These are phyloP conservation scores for Eueides isabella DNA, from an alignment of 1,140 invertebrate species.

Conservation along the genomic window DNA sequence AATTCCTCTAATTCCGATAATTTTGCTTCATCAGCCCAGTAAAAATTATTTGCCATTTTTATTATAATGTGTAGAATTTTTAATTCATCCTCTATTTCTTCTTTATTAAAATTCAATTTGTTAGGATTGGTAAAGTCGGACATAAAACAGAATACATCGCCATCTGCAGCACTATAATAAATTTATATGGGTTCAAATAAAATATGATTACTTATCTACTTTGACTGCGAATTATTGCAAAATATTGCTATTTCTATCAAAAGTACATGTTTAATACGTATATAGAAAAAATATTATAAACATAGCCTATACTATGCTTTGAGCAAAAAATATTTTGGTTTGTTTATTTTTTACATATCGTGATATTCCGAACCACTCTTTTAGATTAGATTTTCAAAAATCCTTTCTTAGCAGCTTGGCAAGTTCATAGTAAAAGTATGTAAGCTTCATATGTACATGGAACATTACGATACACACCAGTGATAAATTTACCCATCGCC, in stretches of 20 bases:
- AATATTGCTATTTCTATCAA: background rate
- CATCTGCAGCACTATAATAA: slow-evolving; percentile 60
- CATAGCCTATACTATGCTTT: background rate
- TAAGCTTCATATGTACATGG: too few relatives aligned
- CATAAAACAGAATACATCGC: slow-evolving; percentile 66
- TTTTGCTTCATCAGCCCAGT: slow-evolving; percentile 30
- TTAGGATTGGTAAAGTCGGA: slow-evolving; percentile 68
- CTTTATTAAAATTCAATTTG: slow-evolving; percentile 45
- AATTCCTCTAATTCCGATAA: slow-evolving; percentile 22
- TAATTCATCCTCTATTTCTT: slow-evolving; percentile 51
- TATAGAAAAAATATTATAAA: background rate
- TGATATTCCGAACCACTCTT: slow-evolving; percentile 4
- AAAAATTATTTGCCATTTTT: slow-evolving; percentile 63
- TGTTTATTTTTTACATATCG: background rate
- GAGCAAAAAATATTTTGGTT: background rate
- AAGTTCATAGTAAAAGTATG: background rate
- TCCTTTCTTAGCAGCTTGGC: slow-evolving; percentile 12
- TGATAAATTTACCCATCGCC: background rate
- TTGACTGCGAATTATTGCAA: too few relatives aligned
- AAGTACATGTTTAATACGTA: background rate
- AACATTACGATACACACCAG: background rate
- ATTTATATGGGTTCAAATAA: slow-evolving; percentile 3
- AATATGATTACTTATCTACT: background rate
- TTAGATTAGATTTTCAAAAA: slow-evolving; percentile 10
- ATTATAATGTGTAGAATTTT: slow-evolving; percentile 63